Conservation (phyloP, 2,888 invertebrate species). For the Mythimna vitellina region DNA sequence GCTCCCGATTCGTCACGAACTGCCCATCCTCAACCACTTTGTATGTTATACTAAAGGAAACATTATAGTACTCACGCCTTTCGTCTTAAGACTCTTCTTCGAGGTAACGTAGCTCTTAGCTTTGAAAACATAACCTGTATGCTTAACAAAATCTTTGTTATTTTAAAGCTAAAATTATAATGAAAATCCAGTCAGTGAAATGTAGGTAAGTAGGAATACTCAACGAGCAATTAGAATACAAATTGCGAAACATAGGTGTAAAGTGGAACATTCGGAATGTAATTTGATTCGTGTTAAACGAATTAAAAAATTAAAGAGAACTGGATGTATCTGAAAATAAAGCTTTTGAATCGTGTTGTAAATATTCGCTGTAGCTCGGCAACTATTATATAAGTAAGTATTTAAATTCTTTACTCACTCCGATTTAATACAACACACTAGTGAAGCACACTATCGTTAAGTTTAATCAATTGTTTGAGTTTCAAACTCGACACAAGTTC, state of each 20-base stretch:
- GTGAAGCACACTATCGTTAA: neutral
- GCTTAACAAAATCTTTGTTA: conserved; percentile 1
- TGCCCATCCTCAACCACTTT: conserved; percentile 47
- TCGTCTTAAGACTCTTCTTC: neutral
- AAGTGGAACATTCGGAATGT: conserved; percentile 40
- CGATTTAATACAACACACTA: conserved; percentile 13
- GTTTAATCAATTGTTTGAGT: conserved; percentile 26
- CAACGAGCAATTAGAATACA: conserved; percentile 36
- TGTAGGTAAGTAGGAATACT: neutral
- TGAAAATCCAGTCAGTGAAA: neutral
- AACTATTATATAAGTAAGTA: neutral
- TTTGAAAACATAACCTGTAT: conserved; percentile 9
- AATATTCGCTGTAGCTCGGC: conserved; percentile 15
- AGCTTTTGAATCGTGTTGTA: conserved; percentile 19
- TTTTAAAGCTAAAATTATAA: neutral
- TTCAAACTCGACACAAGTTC: conserved; percentile 27
- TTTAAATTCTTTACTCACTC: conserved; percentile 9
- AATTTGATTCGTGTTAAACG: conserved; percentile 41
- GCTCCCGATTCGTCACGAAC: conserved; percentile 63
- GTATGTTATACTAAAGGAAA: conserved; percentile 47
- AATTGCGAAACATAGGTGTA: conserved; percentile 36
- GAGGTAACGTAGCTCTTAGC: neutral
- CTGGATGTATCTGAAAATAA: conserved; percentile 29
- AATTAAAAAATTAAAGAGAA: conserved; percentile 36
- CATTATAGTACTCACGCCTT: conserved; percentile 25